Evolutionary conservation across 2,113 vertebrate species (phyloP).

Genomic region (Syrrhaptes paradoxus): DNA sequence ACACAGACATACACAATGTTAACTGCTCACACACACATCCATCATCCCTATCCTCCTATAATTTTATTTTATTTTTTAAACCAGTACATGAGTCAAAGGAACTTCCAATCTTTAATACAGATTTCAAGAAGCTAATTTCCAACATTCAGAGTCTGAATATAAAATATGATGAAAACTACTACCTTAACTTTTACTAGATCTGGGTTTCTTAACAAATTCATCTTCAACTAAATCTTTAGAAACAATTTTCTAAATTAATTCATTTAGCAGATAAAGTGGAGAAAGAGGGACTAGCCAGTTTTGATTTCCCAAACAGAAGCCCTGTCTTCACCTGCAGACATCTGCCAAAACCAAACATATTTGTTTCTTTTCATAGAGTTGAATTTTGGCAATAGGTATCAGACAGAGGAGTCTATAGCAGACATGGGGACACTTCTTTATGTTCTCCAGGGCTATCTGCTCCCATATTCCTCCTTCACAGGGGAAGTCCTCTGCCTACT

Average conservation of each 20-base stretch:
- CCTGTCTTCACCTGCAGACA: not conserved
- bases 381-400: not conserved
- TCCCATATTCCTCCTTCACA: not conserved
- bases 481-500: not conserved
- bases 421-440: accelerated
- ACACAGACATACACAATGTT: not conserved
- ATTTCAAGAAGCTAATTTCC: not conserved
- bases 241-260: not conserved
- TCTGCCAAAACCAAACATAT: not conserved
- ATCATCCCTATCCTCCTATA: not conserved
- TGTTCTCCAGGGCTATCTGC: not conserved
- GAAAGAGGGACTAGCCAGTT: not conserved
- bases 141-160: not conserved
- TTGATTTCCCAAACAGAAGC: not conserved
- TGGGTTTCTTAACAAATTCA: not conserved
- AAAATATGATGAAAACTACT: not conserved
- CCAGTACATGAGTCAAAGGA: not conserved
- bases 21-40: not conserved
- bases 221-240: not conserved
- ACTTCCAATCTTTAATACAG: not conserved
- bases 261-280: not conserved
- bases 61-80: not conserved
- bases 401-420: not conserved
- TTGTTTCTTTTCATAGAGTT: not conserved
- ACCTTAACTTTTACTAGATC: not conserved